Evolutionary conservation across 2,797 vertebrate genomes (phyloP).

Genomic region (Aldrovandia affinis): DNA sequence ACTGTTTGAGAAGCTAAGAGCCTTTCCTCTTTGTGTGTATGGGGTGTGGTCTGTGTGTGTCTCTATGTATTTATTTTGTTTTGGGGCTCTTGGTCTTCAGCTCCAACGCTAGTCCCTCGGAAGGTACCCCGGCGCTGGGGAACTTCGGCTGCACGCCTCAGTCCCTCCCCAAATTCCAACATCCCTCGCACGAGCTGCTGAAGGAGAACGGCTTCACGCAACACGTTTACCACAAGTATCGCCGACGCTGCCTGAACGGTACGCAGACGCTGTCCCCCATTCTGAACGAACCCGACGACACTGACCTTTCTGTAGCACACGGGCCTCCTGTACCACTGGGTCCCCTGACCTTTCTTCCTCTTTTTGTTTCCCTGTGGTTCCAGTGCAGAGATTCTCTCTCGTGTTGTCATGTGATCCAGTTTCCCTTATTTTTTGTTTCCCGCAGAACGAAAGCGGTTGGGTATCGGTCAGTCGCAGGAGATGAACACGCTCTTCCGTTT

Average conservation of each 20-base stretch:
- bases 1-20: too few relatives aligned
- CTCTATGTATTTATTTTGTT: not conserved
- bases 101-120: slow-evolving; percentile 90
- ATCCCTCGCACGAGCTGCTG: slow-evolving; percentile 95
- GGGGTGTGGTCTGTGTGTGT: not conserved
- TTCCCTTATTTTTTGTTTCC: not conserved
- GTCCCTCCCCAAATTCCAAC: slow-evolving; percentile 97
- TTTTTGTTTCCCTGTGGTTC: too few relatives aligned
- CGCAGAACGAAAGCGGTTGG: slow-evolving; percentile 92
- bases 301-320: not conserved
- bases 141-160: slow-evolving; percentile 94
- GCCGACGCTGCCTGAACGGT: slow-evolving; percentile 98
- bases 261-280: slow-evolving; percentile 22
- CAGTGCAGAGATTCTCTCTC: too few relatives aligned
- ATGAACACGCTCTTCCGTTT: slow-evolving; percentile 99
- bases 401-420: too few relatives aligned
- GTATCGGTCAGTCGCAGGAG: slow-evolving; percentile 98
- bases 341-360: too few relatives aligned
- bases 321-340: not conserved
- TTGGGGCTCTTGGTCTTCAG: slow-evolving; percentile 58
- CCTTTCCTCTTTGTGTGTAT: too few relatives aligned
- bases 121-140: slow-evolving; percentile 85
- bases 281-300: not conserved
- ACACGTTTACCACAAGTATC: slow-evolving; percentile 99
- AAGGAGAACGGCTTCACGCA: slow-evolving; percentile 99